phyloP scores from a whole-genome alignment of 2,888 invertebrate species.

The Agrenia bidenticulata region DNA sequence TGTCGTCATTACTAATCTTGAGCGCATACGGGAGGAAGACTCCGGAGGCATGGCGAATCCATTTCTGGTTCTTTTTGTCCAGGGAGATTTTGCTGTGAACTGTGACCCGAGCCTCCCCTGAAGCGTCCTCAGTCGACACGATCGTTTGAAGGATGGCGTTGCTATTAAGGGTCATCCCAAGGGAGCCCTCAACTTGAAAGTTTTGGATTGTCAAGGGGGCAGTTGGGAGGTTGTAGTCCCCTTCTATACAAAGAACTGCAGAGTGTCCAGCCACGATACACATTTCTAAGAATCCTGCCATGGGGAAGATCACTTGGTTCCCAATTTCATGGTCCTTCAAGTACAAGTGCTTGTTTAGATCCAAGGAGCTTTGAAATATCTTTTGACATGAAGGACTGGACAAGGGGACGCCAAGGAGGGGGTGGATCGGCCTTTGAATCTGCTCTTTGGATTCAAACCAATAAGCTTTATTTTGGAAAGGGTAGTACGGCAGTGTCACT shows the following conservation, averaged over 20 bases:
- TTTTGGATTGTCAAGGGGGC: conserved; percentile 16
- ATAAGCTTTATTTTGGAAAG: conserved; percentile 28
- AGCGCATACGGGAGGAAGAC: too few relatives aligned
- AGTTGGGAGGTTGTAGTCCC: conserved; percentile 9
- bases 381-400: conserved; percentile 3
- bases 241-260: conserved; percentile 14
- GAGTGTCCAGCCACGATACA: conserved; percentile 21
- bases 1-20: background rate
- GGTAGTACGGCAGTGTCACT: conserved; percentile 25
- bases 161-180: conserved; percentile 12
- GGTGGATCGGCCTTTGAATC: conserved; percentile 16
- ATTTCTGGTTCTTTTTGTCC: background rate
- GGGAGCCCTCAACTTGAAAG: conserved; percentile 18
- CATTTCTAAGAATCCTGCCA: conserved; percentile 33
- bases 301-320: conserved; percentile 22
- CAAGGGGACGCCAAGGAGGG: conserved; percentile 25
- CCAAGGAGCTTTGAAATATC: conserved; percentile 23
- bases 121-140: conserved; percentile 8
- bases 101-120: background rate
- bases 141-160: conserved; percentile 19
- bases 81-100: conserved; percentile 1
- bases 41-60: conserved; percentile 8
- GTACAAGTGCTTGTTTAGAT: background rate
- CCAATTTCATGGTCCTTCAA: conserved; percentile 33
- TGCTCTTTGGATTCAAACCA: conserved; percentile 17